A percentile compares a stretch with the other conserved stretches of the same genome.
Evolutionary conservation across 2,888 invertebrate genomes (phyloP).

Genomic region (Eudemis profundana): DNA sequence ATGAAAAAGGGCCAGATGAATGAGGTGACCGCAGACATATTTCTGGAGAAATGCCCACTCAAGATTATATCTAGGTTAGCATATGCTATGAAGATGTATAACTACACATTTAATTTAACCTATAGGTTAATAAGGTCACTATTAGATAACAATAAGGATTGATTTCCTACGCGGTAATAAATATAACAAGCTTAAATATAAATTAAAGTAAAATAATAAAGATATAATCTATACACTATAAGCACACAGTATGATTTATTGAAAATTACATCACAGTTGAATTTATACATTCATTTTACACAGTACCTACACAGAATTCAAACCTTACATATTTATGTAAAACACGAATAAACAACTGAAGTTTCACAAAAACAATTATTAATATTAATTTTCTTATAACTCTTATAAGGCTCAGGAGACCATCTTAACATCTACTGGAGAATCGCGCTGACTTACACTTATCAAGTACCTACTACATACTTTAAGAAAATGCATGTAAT

Average conservation of each 20-base stretch:
- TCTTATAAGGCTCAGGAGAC: constrained; percentile 3
- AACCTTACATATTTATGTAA: constrained; percentile 6
- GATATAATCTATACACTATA: constrained; percentile 6
- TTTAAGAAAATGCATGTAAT: constrained; percentile 8
- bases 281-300: constrained; percentile 32
- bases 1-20: too few relatives aligned
- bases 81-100: constrained; percentile 19
- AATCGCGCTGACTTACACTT: constrained; percentile 8
- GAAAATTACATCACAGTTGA: constrained; percentile 39
- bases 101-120: constrained; percentile 38
- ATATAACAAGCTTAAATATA: constrained; percentile 27
- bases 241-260: constrained; percentile 16
- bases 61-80: constrained; percentile 16
- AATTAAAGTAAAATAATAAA: constrained; percentile 7
- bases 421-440: constrained; percentile 11
- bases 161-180: constrained; percentile 9
- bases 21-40: too few relatives aligned
- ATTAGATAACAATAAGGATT: constrained; percentile 31
- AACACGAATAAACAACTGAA: constrained; percentile 1
- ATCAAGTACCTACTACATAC: constrained; percentile 11
- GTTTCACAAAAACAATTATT: constrained; percentile 1
- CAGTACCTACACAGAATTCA: background rate
- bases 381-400: background rate
- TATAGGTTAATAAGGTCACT: constrained; percentile 41
- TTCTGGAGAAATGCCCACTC: too few relatives aligned